These are phyloP conservation scores for Odontophorus gujanensis DNA, from an alignment of 2,113 vertebrate genomes.

Conservation along the genomic window DNA sequence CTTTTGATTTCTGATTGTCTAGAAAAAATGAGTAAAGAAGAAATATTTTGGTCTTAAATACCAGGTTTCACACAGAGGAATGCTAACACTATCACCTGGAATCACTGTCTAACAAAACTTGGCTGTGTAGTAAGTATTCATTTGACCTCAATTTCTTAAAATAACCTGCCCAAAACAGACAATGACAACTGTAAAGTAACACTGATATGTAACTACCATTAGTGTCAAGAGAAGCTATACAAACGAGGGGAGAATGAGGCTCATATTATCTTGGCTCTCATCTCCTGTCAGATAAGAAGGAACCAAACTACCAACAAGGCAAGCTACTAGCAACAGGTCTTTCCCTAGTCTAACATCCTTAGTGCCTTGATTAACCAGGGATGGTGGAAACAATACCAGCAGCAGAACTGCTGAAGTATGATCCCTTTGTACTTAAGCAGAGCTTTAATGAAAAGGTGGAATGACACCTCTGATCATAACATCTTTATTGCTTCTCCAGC, in stretches of 20 bases:
- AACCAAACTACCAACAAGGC: neutral
- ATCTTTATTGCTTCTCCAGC: neutral
- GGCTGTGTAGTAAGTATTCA: neutral
- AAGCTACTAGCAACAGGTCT: constrained; percentile 15
- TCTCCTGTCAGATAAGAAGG: constrained; percentile 25
- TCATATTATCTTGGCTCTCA: neutral
- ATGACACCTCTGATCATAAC: neutral
- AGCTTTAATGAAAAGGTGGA: constrained; percentile 13
- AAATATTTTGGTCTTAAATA: neutral
- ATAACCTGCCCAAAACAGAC: constrained; percentile 25
- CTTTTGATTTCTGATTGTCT: neutral
- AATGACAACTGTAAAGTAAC: constrained; percentile 21
- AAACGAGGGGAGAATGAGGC: neutral
- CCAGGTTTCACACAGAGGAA: neutral
- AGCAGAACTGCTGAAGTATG: neutral
- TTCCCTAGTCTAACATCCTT: neutral
- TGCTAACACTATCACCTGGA: neutral
- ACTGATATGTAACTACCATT: neutral
- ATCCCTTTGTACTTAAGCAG: neutral
- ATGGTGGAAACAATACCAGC: constrained; percentile 9
- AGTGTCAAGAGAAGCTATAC: constrained; percentile 15
- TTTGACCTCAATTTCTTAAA: constrained; percentile 37
- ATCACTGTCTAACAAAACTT: neutral
- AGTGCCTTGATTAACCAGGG: neutral
- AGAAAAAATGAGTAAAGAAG: neutral